Conservation (phyloP, 2,888 invertebrate species). For the Chrysotoxum bicinctum region DNA sequence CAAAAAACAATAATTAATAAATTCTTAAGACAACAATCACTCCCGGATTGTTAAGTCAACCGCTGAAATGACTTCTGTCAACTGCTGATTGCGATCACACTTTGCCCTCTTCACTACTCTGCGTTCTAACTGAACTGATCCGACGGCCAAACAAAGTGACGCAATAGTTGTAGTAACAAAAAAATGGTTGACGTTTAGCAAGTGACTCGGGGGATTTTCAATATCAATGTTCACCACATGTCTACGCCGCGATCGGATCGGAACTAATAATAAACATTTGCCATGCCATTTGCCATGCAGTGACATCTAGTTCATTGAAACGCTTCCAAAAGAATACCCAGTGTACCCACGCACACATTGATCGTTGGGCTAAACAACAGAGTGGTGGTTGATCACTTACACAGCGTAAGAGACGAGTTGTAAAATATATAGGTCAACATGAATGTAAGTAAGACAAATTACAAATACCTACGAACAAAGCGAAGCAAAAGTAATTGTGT, state of each 20-base stretch:
- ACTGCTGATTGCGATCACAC: conserved; percentile 26
- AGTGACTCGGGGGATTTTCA: neutral
- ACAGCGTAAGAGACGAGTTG: neutral
- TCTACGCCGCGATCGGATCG: conserved; percentile 34
- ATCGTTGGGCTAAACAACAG: neutral
- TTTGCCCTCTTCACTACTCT: neutral
- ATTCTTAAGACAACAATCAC: conserved; percentile 13
- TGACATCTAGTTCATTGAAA: conserved; percentile 28
- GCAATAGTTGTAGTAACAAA: conserved; percentile 11
- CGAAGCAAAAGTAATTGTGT: conserved; percentile 11
- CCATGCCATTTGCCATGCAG: neutral
- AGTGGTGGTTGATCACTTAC: neutral
- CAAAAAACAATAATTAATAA: conserved; percentile 19
- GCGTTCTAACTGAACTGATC: conserved; percentile 10
- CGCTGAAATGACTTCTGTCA: conserved; percentile 8
- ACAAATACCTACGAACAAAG: neutral
- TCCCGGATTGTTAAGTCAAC: conserved; percentile 12
- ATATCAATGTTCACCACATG: neutral
- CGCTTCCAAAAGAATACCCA: conserved; percentile 4
- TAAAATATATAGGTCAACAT: conserved; percentile 47
- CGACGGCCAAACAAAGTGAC: conserved; percentile 30
- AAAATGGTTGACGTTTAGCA: neutral
- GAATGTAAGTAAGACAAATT: conserved; percentile 2
- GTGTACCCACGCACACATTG: neutral
- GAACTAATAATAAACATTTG: conserved; percentile 46